Evolutionary conservation across 1,140 invertebrate genomes (phyloP).

Genomic region (Meloidogyne floridensis): DNA sequence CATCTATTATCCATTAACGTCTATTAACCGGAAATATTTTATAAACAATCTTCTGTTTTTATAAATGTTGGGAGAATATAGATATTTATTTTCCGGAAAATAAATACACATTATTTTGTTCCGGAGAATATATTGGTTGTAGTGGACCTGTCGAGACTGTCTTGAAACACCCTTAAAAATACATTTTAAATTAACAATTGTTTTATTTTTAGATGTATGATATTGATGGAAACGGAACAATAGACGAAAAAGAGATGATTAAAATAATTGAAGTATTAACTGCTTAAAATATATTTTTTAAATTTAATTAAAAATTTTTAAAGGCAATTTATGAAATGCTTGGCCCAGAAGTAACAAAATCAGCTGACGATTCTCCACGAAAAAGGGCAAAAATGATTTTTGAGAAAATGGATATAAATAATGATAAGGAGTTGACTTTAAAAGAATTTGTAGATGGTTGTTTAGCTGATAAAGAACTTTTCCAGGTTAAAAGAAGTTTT

Average conservation of each 20-base stretch:
- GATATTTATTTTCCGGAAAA: too few relatives aligned
- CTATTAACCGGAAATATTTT: too few relatives aligned
- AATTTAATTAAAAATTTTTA: constrained; percentile 33
- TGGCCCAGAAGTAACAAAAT: constrained; percentile 86
- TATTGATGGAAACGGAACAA: constrained; percentile 96
- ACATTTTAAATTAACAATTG: background rate
- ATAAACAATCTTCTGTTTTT: too few relatives aligned
- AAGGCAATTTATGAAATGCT: constrained; percentile 90
- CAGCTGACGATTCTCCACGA: constrained; percentile 74
- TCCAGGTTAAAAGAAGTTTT: constrained; percentile 44
- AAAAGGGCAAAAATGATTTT: constrained; percentile 97
- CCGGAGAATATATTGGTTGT: too few relatives aligned
- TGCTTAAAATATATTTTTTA: background rate
- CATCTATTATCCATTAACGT: too few relatives aligned
- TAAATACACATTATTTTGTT: too few relatives aligned
- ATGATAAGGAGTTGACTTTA: constrained; percentile 93
- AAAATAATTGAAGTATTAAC: constrained; percentile 72
- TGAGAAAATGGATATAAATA: constrained; percentile 98
- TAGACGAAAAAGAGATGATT: constrained; percentile 84
- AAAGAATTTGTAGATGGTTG: constrained; percentile 99
- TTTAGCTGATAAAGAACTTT: constrained; percentile 79
- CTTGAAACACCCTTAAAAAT: background rate
- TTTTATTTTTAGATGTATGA: constrained; percentile 75
- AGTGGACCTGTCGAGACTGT: too few relatives aligned
- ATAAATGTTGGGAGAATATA: too few relatives aligned